Base-by-base conservation (phyloP, 1,140 invertebrate genomes). In the Camponotus floridanus region DNA sequence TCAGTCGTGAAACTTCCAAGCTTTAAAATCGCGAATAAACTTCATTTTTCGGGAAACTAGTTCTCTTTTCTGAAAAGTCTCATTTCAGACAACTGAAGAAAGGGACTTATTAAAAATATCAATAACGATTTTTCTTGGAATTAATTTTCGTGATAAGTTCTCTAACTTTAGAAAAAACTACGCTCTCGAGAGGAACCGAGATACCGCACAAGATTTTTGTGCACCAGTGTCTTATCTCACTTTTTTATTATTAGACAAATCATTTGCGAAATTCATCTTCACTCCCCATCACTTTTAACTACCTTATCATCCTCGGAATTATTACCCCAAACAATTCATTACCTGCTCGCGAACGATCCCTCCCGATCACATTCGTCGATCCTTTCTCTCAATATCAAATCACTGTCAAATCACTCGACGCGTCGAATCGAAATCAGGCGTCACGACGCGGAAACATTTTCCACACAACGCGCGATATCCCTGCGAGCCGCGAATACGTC, bases 261-360 rank as follows among this genome's bases (percentile, higher is more conserved):
- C 4, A 6, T 45, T 61, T 73, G 18, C 9, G 26, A 70, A 55
- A 68, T 39, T 9, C 33, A 21, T 62, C 33, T 64, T 79, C 81
- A 59, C 62, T 57, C 68, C 70, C 86, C 71, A n/a, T 7, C 70
- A 67, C 39, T 67, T 42, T 76, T 59, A 13, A 13, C 33, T 18
- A 65, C 45, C 8, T 33, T 11, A 42, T n/a, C 18, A 57, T 31
- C 15, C 18, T 68, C 31, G 26, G 9, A 21, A 55, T 48, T 21
- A 67, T 48, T 21, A n/a, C 6, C 18, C 9, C 31, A 26, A 62
- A 51, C 31, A 76, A 62, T 13, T 39, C 4, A 51, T 48, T 21
- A 48, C 31, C 51, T 33, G 39, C 13, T 31, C 62, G 2, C 39
- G 11, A 18, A 51, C 5, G 18, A 45, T 18, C 8, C 31, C 73